Conservation (phyloP, 2,113 vertebrate genomes). For the Megaceryle maxima region DNA sequence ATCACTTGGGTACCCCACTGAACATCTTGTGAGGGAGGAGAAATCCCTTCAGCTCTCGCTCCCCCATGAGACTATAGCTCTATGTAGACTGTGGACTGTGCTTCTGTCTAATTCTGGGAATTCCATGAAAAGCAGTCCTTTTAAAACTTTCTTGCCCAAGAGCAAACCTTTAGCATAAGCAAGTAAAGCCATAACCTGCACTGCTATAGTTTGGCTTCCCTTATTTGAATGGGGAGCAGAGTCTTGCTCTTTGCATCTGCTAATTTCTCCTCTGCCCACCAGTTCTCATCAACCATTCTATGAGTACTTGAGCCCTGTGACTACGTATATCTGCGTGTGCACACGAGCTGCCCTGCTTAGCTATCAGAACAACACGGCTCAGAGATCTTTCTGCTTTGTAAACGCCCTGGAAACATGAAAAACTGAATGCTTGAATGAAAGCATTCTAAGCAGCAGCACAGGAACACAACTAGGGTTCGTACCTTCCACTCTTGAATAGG, state of each 20-base stretch:
- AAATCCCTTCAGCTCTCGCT: background rate
- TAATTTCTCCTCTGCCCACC: background rate
- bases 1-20: accelerated
- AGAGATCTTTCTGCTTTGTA: accelerated
- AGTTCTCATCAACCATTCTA: background rate
- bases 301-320: accelerated
- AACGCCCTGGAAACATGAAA: accelerated
- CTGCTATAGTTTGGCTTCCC: background rate
- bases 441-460: background rate
- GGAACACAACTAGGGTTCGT: background rate
- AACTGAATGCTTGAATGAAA: accelerated
- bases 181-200: accelerated
- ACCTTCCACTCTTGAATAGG: constrained; percentile 94
- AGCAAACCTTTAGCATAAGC: background rate
- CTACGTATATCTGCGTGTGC: accelerated
- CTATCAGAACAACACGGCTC: accelerated
- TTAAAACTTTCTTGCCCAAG: too few relatives aligned
- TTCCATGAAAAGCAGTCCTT: background rate
- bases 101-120: background rate
- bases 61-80: background rate
- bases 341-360: accelerated
- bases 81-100: accelerated
- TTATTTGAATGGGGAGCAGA: background rate
- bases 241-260: background rate
- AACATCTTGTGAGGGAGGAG: background rate